These are phyloP conservation scores for Myrmecobius fasciatus DNA, from an alignment of 2,113 vertebrate genomes.

Conservation along the genomic window DNA sequence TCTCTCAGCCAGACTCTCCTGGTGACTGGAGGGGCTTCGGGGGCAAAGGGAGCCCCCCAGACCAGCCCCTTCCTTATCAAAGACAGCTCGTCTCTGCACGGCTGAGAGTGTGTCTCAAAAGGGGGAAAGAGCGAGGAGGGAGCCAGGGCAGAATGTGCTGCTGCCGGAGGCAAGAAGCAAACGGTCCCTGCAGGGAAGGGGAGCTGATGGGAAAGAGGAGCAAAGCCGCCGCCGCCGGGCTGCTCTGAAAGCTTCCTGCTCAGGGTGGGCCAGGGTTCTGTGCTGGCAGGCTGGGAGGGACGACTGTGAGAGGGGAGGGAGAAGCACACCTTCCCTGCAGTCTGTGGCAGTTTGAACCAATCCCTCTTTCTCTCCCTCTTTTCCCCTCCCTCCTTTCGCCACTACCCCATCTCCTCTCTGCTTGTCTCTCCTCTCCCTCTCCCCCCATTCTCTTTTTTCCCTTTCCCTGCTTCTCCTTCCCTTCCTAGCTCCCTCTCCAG, in stretches of 20 bases:
- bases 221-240: neutral
- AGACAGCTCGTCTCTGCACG: neutral
- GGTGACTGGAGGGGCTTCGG: conserved; percentile 1
- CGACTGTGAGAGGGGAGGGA: neutral
- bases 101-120: neutral
- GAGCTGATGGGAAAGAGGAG: neutral
- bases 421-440: no score
- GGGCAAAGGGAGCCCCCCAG: neutral
- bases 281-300: neutral
- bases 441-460: no score
- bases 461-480: neutral
- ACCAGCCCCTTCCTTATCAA: neutral
- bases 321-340: neutral
- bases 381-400: no score
- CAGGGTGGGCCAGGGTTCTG: neutral
- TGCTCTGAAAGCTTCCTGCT: neutral
- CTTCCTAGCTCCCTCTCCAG: no score
- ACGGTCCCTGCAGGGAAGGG: neutral
- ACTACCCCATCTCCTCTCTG: neutral
- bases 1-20: conserved; percentile 4
- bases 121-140: neutral
- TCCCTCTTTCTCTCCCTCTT: neutral
- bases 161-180: neutral
- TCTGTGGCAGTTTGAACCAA: neutral
- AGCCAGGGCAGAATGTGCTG: neutral